These are phyloP conservation scores for Otolemur crassicaudatus DNA, from an alignment of 2,797 vertebrate genomes.

Conservation along the genomic window DNA sequence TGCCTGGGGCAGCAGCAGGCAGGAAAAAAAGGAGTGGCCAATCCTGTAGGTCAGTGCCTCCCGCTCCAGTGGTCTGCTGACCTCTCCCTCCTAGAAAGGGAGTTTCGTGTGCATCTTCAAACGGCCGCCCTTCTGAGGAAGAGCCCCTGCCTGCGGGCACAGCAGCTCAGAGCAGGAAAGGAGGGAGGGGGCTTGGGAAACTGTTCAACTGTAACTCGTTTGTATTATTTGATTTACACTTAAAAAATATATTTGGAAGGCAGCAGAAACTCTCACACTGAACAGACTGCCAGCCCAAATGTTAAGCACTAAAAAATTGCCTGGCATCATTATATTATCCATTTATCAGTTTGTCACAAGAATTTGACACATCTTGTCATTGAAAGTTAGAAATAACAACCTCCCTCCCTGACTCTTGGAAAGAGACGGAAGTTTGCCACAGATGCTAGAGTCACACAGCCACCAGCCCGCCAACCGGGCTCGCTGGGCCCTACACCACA, in stretches of 20 bases:
- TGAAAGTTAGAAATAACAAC: slow-evolving; percentile 70
- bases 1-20: slow-evolving; percentile 65
- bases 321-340: slow-evolving; percentile 63
- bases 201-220: slow-evolving; percentile 61
- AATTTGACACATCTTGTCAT: slow-evolving; percentile 74
- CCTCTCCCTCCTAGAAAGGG: neutral
- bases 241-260: slow-evolving; percentile 80
- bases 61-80: neutral
- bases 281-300: slow-evolving; percentile 79
- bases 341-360: slow-evolving; percentile 82
- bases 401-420: slow-evolving; percentile 66
- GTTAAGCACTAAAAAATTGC: slow-evolving; percentile 72
- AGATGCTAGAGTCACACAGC: neutral
- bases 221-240: slow-evolving; percentile 80
- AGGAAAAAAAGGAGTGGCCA: slow-evolving; percentile 49
- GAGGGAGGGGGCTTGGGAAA: slow-evolving; percentile 62
- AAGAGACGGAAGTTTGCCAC: slow-evolving; percentile 52
- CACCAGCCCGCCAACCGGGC: slow-evolving; percentile 43
- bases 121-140: neutral
- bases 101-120: slow-evolving; percentile 12
- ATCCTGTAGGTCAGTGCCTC: slow-evolving; percentile 42
- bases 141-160: slow-evolving; percentile 56
- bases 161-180: slow-evolving; percentile 12
- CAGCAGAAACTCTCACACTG: slow-evolving; percentile 71
- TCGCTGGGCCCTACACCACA: slow-evolving; percentile 59